Base-by-base conservation (phyloP, 2,797 vertebrate species). In the Enteromius treurensis region DNA sequence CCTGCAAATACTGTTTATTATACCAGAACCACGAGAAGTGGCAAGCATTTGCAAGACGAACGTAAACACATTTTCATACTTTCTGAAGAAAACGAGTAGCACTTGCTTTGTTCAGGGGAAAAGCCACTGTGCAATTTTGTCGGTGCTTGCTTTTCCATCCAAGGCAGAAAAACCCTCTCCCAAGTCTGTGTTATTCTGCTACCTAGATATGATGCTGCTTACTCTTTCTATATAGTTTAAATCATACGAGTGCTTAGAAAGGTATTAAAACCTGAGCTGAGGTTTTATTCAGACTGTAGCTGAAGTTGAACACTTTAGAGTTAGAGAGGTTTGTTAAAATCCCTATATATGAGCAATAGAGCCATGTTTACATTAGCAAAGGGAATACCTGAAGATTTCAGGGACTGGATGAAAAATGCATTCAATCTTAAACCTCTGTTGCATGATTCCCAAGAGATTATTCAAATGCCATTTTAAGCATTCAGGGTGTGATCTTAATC, bases 1-100 rank as follows among this genome's bases (percentile, higher is more conserved):
- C 53, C 82, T 64, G 60, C 84, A 75, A 87, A 84, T 82, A 83
- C 77, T 87, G 88, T 88, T 84, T 83, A 82, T 87, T 75, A 83
- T 77, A 82, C 67, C 79, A 86, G 84, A 86, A 86, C 84, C 71
- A 86, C 77, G 77, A 77, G 23, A 74, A 68, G 32, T 40, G 68
- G 26, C 64, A 64, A 32, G 60, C 29, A 32, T 64, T 64, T 32
- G 32, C 2, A 32, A 64, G 29, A 64, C 13, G 3, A 64, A 64
- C 17, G 15, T 17, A 32, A 32, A 64, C 9, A 64, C 62, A 5
- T 26, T 26, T 60, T 2, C 14, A 26, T 4, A 32, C 29, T 64
- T 64, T 64, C 26, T 69, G 0, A 2, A n/a, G 67, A 45, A 69
- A 45, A 15, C 23, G 14, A 71, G 23, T 5, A 26, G 21, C 40